Evolutionary conservation across 1,140 invertebrate genomes (phyloP).

Genomic region (Aculops lycopersici): DNA sequence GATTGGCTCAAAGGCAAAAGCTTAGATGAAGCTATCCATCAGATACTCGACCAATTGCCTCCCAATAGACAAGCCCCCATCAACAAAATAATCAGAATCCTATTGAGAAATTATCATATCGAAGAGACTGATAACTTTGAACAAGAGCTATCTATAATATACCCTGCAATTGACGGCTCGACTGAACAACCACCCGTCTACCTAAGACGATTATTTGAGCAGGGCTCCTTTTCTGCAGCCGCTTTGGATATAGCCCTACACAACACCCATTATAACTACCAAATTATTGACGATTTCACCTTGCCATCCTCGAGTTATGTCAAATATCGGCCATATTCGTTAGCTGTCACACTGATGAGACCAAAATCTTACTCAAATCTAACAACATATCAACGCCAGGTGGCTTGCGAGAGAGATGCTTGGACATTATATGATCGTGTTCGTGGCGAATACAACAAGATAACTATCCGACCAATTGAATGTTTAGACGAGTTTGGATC

Average conservation of each 20-base stretch:
- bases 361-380: neutral
- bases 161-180: neutral
- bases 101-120: neutral
- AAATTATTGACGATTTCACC: neutral
- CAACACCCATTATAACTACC: neutral
- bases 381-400: neutral
- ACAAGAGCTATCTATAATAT: conserved; percentile 21
- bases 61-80: neutral
- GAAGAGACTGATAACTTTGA: neutral
- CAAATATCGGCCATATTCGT: neutral
- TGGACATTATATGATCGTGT: neutral
- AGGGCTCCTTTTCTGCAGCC: neutral
- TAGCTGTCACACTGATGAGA: neutral
- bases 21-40: neutral
- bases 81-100: conserved; percentile 7
- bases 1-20: neutral
- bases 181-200: neutral
- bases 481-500: neutral
- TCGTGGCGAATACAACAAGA: neutral
- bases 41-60: neutral
- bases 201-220: neutral
- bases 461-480: neutral
- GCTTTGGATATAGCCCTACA: neutral
- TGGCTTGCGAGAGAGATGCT: too few relatives aligned
- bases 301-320: neutral